phyloP scores from a whole-genome alignment of 30 jellyfish, hydroid and myxozoan genomes.

The Aurelia aurita region DNA sequence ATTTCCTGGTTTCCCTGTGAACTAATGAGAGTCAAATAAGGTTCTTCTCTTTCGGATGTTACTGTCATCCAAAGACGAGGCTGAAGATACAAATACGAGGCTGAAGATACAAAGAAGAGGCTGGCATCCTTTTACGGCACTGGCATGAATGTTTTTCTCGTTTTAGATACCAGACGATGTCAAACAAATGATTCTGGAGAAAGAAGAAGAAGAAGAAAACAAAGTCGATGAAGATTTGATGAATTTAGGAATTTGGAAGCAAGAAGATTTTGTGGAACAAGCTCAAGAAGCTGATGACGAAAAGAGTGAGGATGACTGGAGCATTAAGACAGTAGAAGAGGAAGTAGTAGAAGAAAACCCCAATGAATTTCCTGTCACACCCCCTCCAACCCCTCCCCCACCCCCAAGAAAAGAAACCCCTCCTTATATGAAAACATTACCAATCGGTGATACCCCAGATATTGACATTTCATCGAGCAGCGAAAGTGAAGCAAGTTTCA shows the following conservation, averaged over 20 bases:
- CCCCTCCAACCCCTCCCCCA: constrained; percentile 9
- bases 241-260: constrained; percentile 66
- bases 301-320: constrained; percentile 64
- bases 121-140: too few relatives aligned
- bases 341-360: constrained; percentile 1
- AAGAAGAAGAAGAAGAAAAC: not conserved
- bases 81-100: too few relatives aligned
- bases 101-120: too few relatives aligned
- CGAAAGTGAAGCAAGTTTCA: constrained; percentile 28
- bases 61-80: too few relatives aligned
- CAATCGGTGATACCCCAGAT: constrained; percentile 67
- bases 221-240: constrained; percentile 27
- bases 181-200: constrained; percentile 19
- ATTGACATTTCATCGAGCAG: constrained; percentile 21
- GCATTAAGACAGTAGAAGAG: constrained; percentile 49
- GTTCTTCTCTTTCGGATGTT: too few relatives aligned
- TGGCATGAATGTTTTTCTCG: not conserved
- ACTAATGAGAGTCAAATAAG: too few relatives aligned
- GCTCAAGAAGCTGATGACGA: constrained; percentile 54
- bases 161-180: constrained; percentile 63
- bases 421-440: constrained; percentile 20
- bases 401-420: not conserved
- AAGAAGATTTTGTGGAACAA: constrained; percentile 17
- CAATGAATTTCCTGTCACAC: not conserved
- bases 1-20: too few relatives aligned